A percentile compares a stretch with the other conserved stretches of the same genome.
Conservation (phyloP, 2,888 invertebrate genomes). For the Parnassius glacialis region DNA sequence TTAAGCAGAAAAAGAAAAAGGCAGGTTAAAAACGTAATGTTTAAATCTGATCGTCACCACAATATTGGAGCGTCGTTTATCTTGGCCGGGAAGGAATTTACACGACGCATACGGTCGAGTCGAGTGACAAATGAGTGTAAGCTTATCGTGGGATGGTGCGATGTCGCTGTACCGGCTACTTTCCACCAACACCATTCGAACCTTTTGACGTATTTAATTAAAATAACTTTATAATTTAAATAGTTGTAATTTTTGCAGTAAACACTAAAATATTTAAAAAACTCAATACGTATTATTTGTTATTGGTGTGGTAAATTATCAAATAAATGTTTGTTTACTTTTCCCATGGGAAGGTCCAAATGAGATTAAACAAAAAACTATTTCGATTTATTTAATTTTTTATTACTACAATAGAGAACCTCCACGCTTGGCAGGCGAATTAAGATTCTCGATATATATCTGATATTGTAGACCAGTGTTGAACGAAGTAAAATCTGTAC, state of each 20-base stretch:
- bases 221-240: slow-evolving; percentile 19
- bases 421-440: too few relatives aligned
- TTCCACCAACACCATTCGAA: slow-evolving; percentile 32
- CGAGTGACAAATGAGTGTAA: slow-evolving; percentile 74
- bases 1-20: slow-evolving; percentile 20
- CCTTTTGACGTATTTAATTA: slow-evolving; percentile 19
- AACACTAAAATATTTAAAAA: not conserved
- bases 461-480: too few relatives aligned
- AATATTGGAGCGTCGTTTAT: slow-evolving; percentile 64
- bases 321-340: too few relatives aligned
- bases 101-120: slow-evolving; percentile 64
- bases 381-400: too few relatives aligned
- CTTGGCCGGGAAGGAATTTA: slow-evolving; percentile 67
- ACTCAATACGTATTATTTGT: too few relatives aligned
- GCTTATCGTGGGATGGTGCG: slow-evolving; percentile 51
- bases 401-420: too few relatives aligned
- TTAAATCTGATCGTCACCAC: slow-evolving; percentile 36
- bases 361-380: too few relatives aligned
- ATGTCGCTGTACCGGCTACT: slow-evolving; percentile 43
- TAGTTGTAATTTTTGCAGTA: slow-evolving; percentile 12
- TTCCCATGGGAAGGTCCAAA: too few relatives aligned
- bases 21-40: slow-evolving; percentile 20
- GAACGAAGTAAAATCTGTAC: too few relatives aligned
- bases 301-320: too few relatives aligned
- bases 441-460: too few relatives aligned